Evolutionary conservation across 2,113 vertebrate species (phyloP).

Genomic region (Platysteira castanea): DNA sequence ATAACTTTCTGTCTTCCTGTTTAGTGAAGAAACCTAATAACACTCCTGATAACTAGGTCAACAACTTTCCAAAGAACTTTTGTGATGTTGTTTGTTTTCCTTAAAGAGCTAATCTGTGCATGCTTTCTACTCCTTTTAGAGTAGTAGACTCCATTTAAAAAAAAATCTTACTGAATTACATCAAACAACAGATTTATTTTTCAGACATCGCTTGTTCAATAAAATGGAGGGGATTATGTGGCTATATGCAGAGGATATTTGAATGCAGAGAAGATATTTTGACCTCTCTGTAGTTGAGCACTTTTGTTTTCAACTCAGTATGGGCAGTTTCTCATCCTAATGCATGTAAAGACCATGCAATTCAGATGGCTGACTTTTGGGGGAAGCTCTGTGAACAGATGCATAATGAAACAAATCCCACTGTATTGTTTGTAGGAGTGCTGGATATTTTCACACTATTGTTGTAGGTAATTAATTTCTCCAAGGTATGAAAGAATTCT

Average conservation of each 20-base stretch:
- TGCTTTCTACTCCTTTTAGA: background rate
- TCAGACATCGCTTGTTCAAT: background rate
- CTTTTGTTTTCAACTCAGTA: background rate
- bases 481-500: background rate
- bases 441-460: too few species aligned
- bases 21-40: background rate
- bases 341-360: fast-evolving
- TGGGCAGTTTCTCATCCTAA: background rate
- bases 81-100: background rate
- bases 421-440: background rate
- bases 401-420: background rate
- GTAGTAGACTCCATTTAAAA: background rate
- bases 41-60: background rate
- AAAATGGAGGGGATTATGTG: background rate
- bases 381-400: background rate
- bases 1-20: background rate
- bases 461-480: background rate
- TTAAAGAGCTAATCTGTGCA: background rate
- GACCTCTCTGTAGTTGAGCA: background rate
- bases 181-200: background rate
- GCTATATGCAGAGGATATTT: background rate
- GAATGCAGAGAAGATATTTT: background rate
- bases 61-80: background rate
- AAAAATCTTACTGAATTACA: background rate
- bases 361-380: background rate